Conservation (phyloP, 2,113 vertebrate genomes). For the Pluvialis apricaria region DNA sequence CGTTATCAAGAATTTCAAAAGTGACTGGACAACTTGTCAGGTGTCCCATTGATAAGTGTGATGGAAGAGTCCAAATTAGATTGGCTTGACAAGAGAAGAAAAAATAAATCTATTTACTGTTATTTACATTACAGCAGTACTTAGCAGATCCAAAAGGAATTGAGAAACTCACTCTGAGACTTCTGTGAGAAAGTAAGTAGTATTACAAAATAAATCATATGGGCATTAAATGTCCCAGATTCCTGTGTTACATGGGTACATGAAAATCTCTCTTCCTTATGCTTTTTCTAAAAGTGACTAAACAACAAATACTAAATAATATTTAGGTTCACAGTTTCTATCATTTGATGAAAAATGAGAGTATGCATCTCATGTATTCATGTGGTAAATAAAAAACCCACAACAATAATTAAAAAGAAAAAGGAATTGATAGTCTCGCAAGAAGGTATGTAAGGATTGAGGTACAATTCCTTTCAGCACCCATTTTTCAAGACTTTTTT, state of each 20-base stretch:
- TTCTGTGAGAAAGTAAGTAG: not conserved
- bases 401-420: not conserved
- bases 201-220: not conserved
- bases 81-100: not conserved
- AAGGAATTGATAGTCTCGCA: not conserved
- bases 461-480: not conserved
- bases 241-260: not conserved
- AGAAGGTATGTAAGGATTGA: not conserved
- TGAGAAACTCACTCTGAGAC: not conserved
- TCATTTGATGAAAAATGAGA: not conserved
- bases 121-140: not conserved
- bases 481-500: not conserved
- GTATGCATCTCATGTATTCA: not conserved
- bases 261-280: not conserved
- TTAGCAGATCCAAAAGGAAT: not conserved
- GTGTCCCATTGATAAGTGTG: not conserved
- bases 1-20: slow-evolving; percentile 29
- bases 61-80: slow-evolving; percentile 28
- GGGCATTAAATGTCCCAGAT: not conserved
- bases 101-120: slow-evolving; percentile 28
- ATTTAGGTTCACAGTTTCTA: not conserved
- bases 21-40: not conserved
- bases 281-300: not conserved
- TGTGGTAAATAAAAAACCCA: fast-evolving
- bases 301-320: not conserved